Base-by-base conservation (phyloP, 2,113 vertebrate genomes). In the Cardinalis cardinalis region DNA sequence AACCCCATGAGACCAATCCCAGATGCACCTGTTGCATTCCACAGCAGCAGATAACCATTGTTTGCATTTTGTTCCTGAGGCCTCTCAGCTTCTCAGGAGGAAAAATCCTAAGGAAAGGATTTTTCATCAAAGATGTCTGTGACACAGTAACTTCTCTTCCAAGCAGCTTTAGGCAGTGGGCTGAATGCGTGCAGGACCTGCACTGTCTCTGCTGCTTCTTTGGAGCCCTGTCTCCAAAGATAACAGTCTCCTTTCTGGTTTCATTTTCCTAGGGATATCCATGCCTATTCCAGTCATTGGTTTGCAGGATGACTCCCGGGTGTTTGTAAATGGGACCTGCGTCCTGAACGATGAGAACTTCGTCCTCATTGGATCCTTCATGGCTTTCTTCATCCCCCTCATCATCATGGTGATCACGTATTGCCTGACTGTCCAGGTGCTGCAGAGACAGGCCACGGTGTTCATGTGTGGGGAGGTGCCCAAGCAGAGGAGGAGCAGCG, bases 361-460 rank as follows among this genome's bases (percentile, higher is more conserved):
- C n/a, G 97, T 99, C 94, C 98, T 99, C 46, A 97, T 99, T 18
- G 99, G 99, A 43, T 99, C 99, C 89, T 99, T 99, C 65, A 99
- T 99, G 95, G 99, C 99, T 15, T 99, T 99, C 97, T 99, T 99
- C 98, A 99, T 99, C 95, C 99, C 99, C 2, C 97, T 99, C 93
- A 98, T 99, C 90, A 99, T 99, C 93, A 99, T 99, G 99, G 99
- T 99, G 93, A 99, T 99, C 91, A 98, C 99, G 0, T 99, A 99
- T 80, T 99, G 98, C 97, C 97, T 99, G 96, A 99, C 99, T 2
- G 98, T 99, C 34, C 98, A 99, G 94, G 98, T 98, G 29, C 97
- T 99, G 87, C 99, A 98, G 96, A 97, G 98, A 64, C 99, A 99
- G 97, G 99, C 99, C 34, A 97, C 97, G 0, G 99, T 99, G 96